Base-by-base conservation (phyloP, 2,113 vertebrate genomes). In the Pachyramphus minor region DNA sequence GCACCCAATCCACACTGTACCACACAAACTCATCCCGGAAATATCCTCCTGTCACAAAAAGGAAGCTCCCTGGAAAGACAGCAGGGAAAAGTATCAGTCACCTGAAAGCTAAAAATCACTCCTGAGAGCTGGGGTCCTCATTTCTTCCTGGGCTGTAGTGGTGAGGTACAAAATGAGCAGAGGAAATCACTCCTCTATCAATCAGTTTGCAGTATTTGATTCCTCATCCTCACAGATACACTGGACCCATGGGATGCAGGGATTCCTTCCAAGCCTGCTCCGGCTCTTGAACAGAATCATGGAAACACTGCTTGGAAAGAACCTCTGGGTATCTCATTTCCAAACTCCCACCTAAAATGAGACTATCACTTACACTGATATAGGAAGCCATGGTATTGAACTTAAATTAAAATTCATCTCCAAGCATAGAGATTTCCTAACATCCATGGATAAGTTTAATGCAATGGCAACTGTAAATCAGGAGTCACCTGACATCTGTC, bases 1-100 rank as follows among this genome's bases (percentile, higher is more conserved):
- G 96, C 76, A 99, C 99, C 99, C 99, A 99, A 80, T 99, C 98
- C 97, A 99, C 98, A 2, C 97, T 98, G 87, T 98, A 98, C 99
- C 99, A 99, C 74, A 98, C 96, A 71, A 99, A 98, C 85, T 97
- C 97, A 16, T 99, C 99, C 24, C 98, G 98, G 94, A 98, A 99
- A 95, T 98, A 97, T 9, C 99, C 99, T 5, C 99, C 99, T 9
- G 99, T 99, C 85, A 99, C 98, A 75, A 98, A 97, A 68, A 98
- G 73, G 71, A 97, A 96, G 72, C 97, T 97, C 50, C 98, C 98
- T 98, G 90, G 47, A 79, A 89, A 89, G 53, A 95, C 11, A 95
- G 80, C 31, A 89, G 63, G 69, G 84, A 74, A 72, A 79, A 53
- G 16, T 0, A 68, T 41, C 47, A 16, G 39, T 55, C 50, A 62